Percentiles rank a stretch among this genome's conserved stretches.
These are phyloP conservation scores for Chaenodraco wilsoni DNA, from an alignment of 2,797 vertebrate species.

Conservation along the genomic window DNA sequence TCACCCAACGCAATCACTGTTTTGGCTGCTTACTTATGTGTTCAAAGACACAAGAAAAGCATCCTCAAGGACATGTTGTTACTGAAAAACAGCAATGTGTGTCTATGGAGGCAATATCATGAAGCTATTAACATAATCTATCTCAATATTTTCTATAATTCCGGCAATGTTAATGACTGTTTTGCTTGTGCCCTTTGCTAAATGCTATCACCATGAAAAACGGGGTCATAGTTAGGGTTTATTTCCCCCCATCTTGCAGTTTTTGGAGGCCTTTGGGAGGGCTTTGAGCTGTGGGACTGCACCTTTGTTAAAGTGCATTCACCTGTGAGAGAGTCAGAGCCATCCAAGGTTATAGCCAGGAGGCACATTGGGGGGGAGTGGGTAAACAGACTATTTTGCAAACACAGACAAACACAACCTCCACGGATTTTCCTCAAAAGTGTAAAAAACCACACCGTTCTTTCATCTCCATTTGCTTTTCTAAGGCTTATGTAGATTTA, in stretches of 20 bases:
- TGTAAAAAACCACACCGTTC: neutral
- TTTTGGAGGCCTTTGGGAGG: slow-evolving; percentile 50
- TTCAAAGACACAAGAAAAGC: slow-evolving; percentile 69
- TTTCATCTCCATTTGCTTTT: slow-evolving; percentile 43
- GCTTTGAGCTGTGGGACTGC: slow-evolving; percentile 45
- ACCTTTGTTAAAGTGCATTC: slow-evolving; percentile 73
- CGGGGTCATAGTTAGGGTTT: slow-evolving; percentile 29
- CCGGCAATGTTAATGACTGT: slow-evolving; percentile 50
- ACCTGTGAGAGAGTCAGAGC: slow-evolving; percentile 68
- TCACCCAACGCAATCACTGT: slow-evolving; percentile 66
- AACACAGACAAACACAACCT: slow-evolving; percentile 17
- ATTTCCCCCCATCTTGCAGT: slow-evolving; percentile 45
- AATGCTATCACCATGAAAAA: slow-evolving; percentile 42
- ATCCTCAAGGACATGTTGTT: slow-evolving; percentile 75
- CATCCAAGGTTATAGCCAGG: slow-evolving; percentile 57
- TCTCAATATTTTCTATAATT: slow-evolving; percentile 53
- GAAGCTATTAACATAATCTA: slow-evolving; percentile 24
- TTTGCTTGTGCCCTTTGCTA: slow-evolving; percentile 51
- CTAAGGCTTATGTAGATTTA: slow-evolving; percentile 17
- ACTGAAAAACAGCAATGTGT: slow-evolving; percentile 31
- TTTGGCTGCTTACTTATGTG: slow-evolving; percentile 69
- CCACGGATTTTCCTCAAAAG: slow-evolving; percentile 23
- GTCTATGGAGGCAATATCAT: slow-evolving; percentile 10
- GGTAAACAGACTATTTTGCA: slow-evolving; percentile 21
- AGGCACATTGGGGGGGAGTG: slow-evolving; percentile 6